Evolutionary conservation across 2,888 invertebrate species (phyloP), one percentile per base, ranked within the genome.

Genomic region (Cephus nigrinus): DNA sequence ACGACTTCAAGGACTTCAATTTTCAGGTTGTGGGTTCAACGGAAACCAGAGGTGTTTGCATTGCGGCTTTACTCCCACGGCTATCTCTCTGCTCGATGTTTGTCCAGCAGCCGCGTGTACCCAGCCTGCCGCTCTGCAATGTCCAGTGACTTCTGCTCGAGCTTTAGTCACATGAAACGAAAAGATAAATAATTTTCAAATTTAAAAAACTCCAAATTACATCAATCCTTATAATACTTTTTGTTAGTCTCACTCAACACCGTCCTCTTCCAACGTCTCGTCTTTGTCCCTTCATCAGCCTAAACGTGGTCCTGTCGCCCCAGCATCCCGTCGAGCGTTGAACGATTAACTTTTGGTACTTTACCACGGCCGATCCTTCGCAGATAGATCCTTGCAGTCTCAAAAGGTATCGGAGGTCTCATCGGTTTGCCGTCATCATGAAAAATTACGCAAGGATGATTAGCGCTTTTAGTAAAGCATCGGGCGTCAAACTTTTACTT

Each of bases 341-440:
- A 55, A 55, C 55, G 55, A 55, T 55, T 23, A 55, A 55, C 55
- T 55, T 55, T 55, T 9, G 23, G 55, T 55, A 55, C 23, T 1
- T 55, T 55, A 55, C 9, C 2, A 55, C 23, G 55, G 2, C 23
- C 55, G 55, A 55, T 55, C 23, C 23, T 55, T 55, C 23, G 23
- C 55, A 55, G 55, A 23, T 55, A 55, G 23, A 55, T 55, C 55
- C 55, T 23, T 55, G 55, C 55, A 23, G 55, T 55, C 55, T 55
- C 55, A 9, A 55, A 55, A 55, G 55, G 9, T 15, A 23, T 9
- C 55, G 2, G 23, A 55, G 40, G 35, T 74, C 82, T 89, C 88
- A 89, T 86, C 87, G 85, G 84, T 84, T 89, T 88, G 89, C 79
- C 84, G 80, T 85, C 86, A 89, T 88, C 88, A 71, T 77, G 77